phyloP scores from a whole-genome alignment of 2,888 invertebrate genomes.

The Antitype chi region DNA sequence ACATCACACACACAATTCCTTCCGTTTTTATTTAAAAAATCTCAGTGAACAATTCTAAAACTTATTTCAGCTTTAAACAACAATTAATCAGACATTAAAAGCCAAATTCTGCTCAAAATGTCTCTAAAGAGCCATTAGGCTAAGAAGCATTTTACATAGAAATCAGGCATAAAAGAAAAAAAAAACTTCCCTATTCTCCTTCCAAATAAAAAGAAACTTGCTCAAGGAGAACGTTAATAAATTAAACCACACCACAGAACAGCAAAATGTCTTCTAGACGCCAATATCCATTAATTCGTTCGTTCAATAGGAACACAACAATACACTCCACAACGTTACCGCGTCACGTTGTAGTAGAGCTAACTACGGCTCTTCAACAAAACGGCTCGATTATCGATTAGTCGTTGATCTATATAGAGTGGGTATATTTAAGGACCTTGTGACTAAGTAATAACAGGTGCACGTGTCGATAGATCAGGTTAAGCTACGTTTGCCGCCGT shows the following conservation, averaged over 20 bases:
- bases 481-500: too few relatives aligned
- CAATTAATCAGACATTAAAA: neutral
- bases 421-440: too few relatives aligned
- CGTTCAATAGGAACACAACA: slow-evolving; percentile 44
- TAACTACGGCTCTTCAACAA: slow-evolving; percentile 41
- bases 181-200: neutral
- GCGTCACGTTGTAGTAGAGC: neutral
- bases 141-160: slow-evolving; percentile 11
- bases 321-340: slow-evolving; percentile 50
- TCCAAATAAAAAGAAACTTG: neutral
- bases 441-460: too few relatives aligned
- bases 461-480: too few relatives aligned
- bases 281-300: slow-evolving; percentile 57
- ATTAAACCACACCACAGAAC: slow-evolving; percentile 22
- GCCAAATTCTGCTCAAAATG: neutral
- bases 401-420: neutral
- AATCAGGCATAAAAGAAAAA: slow-evolving; percentile 1
- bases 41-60: neutral
- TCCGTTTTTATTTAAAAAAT: too few relatives aligned
- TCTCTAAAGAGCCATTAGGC: neutral
- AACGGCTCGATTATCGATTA: slow-evolving; percentile 15
- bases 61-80: neutral
- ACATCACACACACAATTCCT: too few relatives aligned
- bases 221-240: slow-evolving; percentile 18
- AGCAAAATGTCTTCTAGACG: slow-evolving; percentile 36